Conservation (phyloP, 1,140 invertebrate genomes). For the Portunus trituberculatus region DNA sequence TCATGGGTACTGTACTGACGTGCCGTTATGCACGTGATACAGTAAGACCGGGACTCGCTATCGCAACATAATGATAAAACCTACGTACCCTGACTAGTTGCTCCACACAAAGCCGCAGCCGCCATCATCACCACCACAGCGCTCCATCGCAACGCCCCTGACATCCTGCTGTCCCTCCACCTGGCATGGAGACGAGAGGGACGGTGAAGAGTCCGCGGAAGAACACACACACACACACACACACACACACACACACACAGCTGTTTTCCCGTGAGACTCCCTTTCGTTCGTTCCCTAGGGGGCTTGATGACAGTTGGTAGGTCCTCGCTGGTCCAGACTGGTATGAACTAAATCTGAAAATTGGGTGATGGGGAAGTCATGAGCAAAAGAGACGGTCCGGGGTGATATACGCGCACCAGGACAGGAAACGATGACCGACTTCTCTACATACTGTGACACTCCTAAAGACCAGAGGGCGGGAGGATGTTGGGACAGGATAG, state of each 20-base stretch:
- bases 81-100: background rate
- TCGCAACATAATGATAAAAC: background rate
- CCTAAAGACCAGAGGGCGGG: background rate
- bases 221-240: background rate
- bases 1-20: too few relatives aligned
- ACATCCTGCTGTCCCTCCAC: background rate
- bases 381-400: background rate
- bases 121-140: background rate
- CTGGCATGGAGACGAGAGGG: background rate
- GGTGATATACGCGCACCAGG: background rate
- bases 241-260: background rate
- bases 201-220: background rate
- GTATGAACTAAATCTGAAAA: background rate
- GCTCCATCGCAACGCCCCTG: background rate
- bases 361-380: background rate
- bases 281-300: background rate
- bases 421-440: constrained; percentile 20
- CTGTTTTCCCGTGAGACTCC: background rate
- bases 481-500: background rate
- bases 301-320: background rate
- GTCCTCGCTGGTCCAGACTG: background rate
- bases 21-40: too few relatives aligned
- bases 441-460: background rate
- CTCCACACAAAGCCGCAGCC: background rate
- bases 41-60: too few relatives aligned